Evolutionary conservation across 2,113 vertebrate species (phyloP), one percentile per base, ranked within the genome.

Genomic region (Muntiacus muntjak): DNA sequence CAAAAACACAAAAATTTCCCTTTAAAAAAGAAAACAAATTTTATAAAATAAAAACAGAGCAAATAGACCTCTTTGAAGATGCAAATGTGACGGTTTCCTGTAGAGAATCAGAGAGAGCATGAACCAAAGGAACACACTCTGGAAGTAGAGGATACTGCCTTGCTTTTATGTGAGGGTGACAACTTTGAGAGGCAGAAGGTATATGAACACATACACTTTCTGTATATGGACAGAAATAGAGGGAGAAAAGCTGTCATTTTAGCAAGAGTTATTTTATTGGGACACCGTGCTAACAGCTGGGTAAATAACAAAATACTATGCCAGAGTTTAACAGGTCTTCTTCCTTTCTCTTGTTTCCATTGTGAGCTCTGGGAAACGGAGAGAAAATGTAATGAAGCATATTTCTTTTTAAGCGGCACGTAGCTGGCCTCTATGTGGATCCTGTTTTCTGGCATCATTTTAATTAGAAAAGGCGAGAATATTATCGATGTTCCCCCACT

Each of bases 391-490:
- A n/a, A n/a, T 62, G 43, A 98, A 96, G 55, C 84, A 81, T 92
- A 50, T 92, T 23, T 87, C 84, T 81, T 96, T 98, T 91, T 94
- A 89, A 90, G 64, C 60, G 91, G 95, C 89, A 79, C 89, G 85
- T 89, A 91, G 82, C 45, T 95, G 91, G 97, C 96, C 97, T 97
- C 96, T 33, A 81, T 62, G 40, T 54, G 89, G 97, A 98, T 94
- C 88, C 45, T 96, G 94, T 97, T 95, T 98, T 98, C 98, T 97
- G 97, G 94, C 87, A 98, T 98, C 86, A 15, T 12, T 98, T 98
- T 98, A 98, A 98, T 99, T 98, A 99, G 97, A 97, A 95, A 95
- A 98, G 97, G 98, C 40, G 84, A 98, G 96, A 98, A 98, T 96
- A 98, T 98, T 98, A 98, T 96, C 97, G 95, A 30, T 55, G 94